Base-by-base conservation (phyloP, 2,797 vertebrate genomes). In the Perodicticus potto region DNA sequence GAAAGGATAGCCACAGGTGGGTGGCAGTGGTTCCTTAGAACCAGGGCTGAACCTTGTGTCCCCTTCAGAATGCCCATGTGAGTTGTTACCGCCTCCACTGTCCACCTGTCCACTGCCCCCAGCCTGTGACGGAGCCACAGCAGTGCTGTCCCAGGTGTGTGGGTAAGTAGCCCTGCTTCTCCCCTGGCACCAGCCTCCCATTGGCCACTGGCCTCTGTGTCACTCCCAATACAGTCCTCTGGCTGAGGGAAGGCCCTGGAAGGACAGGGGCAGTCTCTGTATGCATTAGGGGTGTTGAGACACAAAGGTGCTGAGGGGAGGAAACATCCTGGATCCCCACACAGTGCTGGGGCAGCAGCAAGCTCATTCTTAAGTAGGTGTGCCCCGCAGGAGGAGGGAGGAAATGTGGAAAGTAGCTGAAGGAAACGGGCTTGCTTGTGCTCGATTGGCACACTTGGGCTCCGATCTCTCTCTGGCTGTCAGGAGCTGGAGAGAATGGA, bases 101-200 rank as follows among this genome's bases (percentile, higher is more conserved):
- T 97, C 99, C 99, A 0, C 97, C 98, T 40, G 97, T 99, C 96
- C 98, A 98, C 0, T 99, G 99, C 12, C 98, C 99, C 70, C 99
- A 99, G 94, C 99, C 99, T 0, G 98, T 99, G 67, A 98, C 98
- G 0, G 99, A 99, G 77, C 99, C 99, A 0, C 99, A 99, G 97
- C 99, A 99, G 97, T 99, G 99, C 97, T 99, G 99, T 94, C 99
- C 99, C 0, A 98, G 98, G 55, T 99, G 99, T 97, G 98, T 99
- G 89, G 99, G 99, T 99, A 96, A 96, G 98, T 97, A 81, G 10
- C 45, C 8, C 20, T 12, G 2, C 25, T 67, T 74, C 25, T 45
- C 2, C 49, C 34, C 55, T 25, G n/a, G 25, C 3, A 10, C 29
- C 19, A 5, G 2, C 45, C 12, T 55, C 32, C 70, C 8, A 0